These are phyloP conservation scores for Callosobruchus maculatus DNA, from an alignment of 2,888 invertebrate genomes.

Conservation along the genomic window DNA sequence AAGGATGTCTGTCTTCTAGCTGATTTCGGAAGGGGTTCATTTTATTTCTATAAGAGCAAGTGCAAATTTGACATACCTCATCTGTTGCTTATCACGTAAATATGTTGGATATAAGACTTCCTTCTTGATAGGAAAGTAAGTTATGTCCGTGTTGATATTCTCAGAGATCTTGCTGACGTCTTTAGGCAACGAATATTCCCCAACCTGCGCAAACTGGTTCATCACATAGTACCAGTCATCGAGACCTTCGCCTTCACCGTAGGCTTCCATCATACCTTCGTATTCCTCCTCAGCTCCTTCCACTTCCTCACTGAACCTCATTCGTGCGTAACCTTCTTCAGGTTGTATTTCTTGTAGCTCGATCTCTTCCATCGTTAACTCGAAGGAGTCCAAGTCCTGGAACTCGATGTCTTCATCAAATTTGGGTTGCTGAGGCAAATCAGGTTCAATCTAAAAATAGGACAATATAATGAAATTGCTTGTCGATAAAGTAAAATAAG, in stretches of 20 bases:
- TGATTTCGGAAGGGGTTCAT: no score
- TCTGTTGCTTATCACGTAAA: constrained; percentile 26
- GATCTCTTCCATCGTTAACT: constrained; percentile 42
- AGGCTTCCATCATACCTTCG: constrained; percentile 9
- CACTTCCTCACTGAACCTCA: not conserved
- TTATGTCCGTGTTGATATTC: constrained; percentile 32
- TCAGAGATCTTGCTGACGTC: constrained; percentile 21
- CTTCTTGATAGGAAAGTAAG: constrained; percentile 30
- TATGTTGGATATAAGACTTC: constrained; percentile 32
- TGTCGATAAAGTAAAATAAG: no score
- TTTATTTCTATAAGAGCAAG: no score
- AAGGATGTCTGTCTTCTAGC: no score
- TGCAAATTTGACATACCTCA: constrained; percentile 11
- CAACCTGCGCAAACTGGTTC: constrained; percentile 27
- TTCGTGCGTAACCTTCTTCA: constrained; percentile 34
- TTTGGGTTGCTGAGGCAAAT: constrained; percentile 49
- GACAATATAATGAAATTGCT: no score
- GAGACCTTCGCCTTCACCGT: constrained; percentile 15
- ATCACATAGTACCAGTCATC: constrained; percentile 30
- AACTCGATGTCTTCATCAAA: constrained; percentile 35
- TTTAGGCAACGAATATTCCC: constrained; percentile 18
- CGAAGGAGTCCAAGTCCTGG: constrained; percentile 41
- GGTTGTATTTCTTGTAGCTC: constrained; percentile 28
- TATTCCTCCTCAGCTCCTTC: constrained; percentile 10
- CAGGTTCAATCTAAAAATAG: constrained; percentile 33